phyloP scores from a whole-genome alignment of 1,140 invertebrate species.

The Atta colombica region DNA sequence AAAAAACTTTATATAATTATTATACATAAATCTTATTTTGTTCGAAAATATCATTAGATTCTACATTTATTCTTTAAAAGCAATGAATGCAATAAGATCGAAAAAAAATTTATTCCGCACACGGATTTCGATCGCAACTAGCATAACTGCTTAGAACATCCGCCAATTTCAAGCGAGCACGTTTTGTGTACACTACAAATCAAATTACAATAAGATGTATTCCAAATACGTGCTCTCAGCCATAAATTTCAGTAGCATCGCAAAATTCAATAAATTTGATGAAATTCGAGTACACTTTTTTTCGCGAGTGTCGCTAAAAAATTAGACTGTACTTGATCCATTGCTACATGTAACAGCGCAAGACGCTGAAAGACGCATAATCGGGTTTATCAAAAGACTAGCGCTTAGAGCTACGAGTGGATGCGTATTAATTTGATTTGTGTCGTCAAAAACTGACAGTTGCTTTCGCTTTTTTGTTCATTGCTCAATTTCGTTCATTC shows the following conservation, averaged over 20 bases:
- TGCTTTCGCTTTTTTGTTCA: background rate
- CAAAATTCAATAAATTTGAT: slow-evolving; percentile 17
- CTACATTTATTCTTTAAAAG: slow-evolving; percentile 11
- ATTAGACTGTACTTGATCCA: slow-evolving; percentile 10
- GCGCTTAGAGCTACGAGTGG: slow-evolving; percentile 31
- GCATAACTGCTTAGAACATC: slow-evolving; percentile 35
- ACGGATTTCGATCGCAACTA: slow-evolving; percentile 29
- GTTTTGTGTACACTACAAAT: slow-evolving; percentile 34
- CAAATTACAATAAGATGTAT: slow-evolving; percentile 50
- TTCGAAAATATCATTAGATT: slow-evolving; percentile 10
- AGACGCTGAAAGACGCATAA: slow-evolving; percentile 41
- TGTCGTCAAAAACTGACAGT: background rate
- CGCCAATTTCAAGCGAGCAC: slow-evolving; percentile 5
- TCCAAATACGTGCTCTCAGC: slow-evolving; percentile 24
- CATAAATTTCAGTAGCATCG: background rate
- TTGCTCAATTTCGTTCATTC: slow-evolving; percentile 17
- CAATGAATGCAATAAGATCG: slow-evolving; percentile 8
- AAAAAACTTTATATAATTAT: background rate
- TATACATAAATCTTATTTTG: background rate
- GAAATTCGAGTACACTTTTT: background rate
- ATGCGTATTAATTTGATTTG: slow-evolving; percentile 56
- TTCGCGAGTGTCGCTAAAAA: background rate
- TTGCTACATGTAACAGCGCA: background rate
- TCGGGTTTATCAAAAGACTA: slow-evolving; percentile 23
- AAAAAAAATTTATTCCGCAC: slow-evolving; percentile 42